A percentile compares a stretch with the other conserved stretches of the same genome.
Conservation (phyloP, 2,113 vertebrate species). For the Pachypanchax playfairii region DNA sequence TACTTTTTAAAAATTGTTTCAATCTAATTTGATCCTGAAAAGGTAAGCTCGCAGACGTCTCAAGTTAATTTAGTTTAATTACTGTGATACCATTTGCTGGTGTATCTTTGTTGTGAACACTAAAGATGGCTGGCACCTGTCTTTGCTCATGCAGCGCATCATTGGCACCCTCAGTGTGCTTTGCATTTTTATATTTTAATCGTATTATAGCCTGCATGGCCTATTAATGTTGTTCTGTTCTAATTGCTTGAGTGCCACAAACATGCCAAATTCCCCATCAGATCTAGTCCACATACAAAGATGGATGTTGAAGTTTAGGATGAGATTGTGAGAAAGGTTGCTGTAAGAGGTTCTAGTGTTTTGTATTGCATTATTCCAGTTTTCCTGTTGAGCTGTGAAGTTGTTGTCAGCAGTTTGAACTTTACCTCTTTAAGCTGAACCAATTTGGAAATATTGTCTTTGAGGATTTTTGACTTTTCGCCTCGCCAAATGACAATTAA, state of each 20-base stretch:
- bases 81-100: slow-evolving; percentile 68
- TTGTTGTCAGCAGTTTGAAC: not conserved
- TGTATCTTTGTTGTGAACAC: slow-evolving; percentile 70
- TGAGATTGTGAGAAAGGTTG: not conserved
- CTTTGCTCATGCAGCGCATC: slow-evolving; percentile 54
- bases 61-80: slow-evolving; percentile 69
- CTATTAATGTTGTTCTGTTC: slow-evolving; percentile 78
- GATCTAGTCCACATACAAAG: slow-evolving; percentile 10
- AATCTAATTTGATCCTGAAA: slow-evolving; percentile 48
- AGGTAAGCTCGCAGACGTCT: slow-evolving; percentile 62
- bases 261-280: slow-evolving; percentile 59
- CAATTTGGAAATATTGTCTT: slow-evolving; percentile 23
- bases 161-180: slow-evolving; percentile 34
- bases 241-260: slow-evolving; percentile 73
- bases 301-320: not conserved
- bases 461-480: slow-evolving; percentile 55
- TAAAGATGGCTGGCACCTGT: slow-evolving; percentile 81
- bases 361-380: not conserved
- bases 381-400: not conserved
- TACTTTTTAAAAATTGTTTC: slow-evolving; percentile 60
- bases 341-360: not conserved
- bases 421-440: not conserved
- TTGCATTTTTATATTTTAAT: slow-evolving; percentile 77
- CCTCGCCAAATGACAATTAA: slow-evolving; percentile 63
- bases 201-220: slow-evolving; percentile 62